phyloP scores from a whole-genome alignment of 2,888 invertebrate genomes.

The Agrypnus murinus region DNA sequence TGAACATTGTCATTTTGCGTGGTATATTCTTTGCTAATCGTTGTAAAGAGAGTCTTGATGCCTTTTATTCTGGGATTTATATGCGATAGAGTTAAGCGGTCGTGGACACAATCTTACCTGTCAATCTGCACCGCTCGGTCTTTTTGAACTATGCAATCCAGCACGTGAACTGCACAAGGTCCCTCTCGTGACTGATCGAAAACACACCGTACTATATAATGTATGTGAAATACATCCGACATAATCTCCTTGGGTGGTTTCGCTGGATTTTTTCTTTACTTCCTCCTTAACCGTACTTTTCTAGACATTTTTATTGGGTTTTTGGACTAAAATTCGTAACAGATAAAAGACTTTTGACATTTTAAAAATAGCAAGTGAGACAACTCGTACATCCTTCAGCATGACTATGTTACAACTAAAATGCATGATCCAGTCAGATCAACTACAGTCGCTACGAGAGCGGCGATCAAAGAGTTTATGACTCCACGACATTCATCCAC shows the following conservation, averaged over 20 bases:
- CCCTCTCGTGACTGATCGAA: slow-evolving; percentile 62
- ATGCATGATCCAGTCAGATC: slow-evolving; percentile 47
- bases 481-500: slow-evolving; percentile 44
- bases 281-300: no score
- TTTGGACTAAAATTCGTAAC: no score
- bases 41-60: slow-evolving; percentile 27
- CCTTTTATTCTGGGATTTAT: slow-evolving; percentile 43
- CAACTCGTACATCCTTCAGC: slow-evolving; percentile 37
- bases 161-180: slow-evolving; percentile 64
- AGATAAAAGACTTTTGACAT: no score
- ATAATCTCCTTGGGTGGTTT: slow-evolving; percentile 47
- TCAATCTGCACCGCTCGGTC: slow-evolving; percentile 61
- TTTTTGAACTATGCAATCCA: slow-evolving; percentile 63
- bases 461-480: slow-evolving; percentile 51
- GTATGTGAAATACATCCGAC: slow-evolving; percentile 41
- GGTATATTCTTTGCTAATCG: slow-evolving; percentile 33
- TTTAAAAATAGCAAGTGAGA: slow-evolving; percentile 34
- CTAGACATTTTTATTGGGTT: no score
- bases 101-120: slow-evolving; percentile 64
- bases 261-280: no score
- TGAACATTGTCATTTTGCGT: slow-evolving; percentile 31
- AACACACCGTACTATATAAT: slow-evolving; percentile 48
- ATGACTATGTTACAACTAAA: slow-evolving; percentile 34
- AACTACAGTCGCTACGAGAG: slow-evolving; percentile 48
- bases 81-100: slow-evolving; percentile 60